These are phyloP conservation scores for Lasioglossum figueresi DNA, from an alignment of 2,888 invertebrate species.

Conservation along the genomic window DNA sequence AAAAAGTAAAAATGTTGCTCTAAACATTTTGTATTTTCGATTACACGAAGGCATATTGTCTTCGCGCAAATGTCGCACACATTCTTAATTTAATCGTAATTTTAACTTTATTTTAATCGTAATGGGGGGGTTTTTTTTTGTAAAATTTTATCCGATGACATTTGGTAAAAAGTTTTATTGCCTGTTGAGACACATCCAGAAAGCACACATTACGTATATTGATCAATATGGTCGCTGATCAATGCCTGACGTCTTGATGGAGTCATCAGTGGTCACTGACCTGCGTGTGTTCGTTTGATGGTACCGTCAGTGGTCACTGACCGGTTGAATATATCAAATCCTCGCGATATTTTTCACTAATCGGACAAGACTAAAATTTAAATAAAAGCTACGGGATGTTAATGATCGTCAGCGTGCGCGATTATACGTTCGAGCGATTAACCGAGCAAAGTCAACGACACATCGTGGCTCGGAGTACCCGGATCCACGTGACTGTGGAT, in stretches of 20 bases:
- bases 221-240: background rate
- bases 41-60: background rate
- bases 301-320: background rate
- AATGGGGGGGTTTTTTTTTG: background rate
- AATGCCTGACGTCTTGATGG: background rate
- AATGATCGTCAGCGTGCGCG: conserved; percentile 27
- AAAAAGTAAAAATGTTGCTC: background rate
- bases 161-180: background rate
- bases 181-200: background rate
- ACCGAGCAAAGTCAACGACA: conserved; percentile 52
- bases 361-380: background rate
- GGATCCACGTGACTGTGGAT: conserved; percentile 28
- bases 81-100: too few species aligned
- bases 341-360: background rate
- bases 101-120: background rate
- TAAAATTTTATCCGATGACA: background rate
- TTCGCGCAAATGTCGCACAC: background rate
- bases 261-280: background rate
- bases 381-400: background rate
- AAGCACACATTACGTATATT: background rate
- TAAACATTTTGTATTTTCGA: background rate
- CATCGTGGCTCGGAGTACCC: conserved; percentile 52
- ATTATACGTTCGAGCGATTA: conserved; percentile 54
- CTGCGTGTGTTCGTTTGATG: background rate
- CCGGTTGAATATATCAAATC: background rate